Evolutionary conservation across 2,113 vertebrate genomes (phyloP).

Genomic region (Pithys albifrons): DNA sequence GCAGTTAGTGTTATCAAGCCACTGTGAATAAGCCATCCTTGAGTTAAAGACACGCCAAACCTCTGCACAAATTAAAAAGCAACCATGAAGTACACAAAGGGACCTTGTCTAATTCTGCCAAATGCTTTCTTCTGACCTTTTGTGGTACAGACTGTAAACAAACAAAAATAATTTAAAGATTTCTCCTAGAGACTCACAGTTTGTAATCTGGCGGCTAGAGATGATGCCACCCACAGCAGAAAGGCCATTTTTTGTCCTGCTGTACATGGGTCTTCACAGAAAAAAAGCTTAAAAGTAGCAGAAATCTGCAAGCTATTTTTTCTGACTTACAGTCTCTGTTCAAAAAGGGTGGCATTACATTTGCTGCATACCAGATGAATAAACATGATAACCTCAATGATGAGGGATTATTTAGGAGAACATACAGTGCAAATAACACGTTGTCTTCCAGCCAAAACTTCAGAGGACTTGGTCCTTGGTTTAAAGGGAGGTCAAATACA

Average conservation of each 20-base stretch:
- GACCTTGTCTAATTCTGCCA: neutral
- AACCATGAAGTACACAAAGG: neutral
- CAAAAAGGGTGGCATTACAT: neutral
- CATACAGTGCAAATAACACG: neutral
- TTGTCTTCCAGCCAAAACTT: neutral
- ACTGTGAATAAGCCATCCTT: neutral
- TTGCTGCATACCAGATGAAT: neutral
- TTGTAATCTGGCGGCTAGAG: neutral
- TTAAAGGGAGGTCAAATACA: neutral
- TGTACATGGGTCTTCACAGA: rapidly evolving
- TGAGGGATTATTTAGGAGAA: neutral
- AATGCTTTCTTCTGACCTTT: neutral
- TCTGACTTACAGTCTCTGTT: neutral
- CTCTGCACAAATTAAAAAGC: neutral
- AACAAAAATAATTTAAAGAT: neutral
- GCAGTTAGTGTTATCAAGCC: neutral
- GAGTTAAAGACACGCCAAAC: neutral
- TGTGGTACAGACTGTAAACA: neutral
- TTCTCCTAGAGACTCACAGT: neutral
- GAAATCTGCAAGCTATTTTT: neutral
- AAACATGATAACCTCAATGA: neutral
- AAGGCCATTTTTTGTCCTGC: neutral
- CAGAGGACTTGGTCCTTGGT: neutral
- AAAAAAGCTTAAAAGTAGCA: neutral
- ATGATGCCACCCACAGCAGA: neutral